These are phyloP conservation scores for Acrocephalus arundinaceus DNA, from an alignment of 2,113 vertebrate species.

Conservation along the genomic window DNA sequence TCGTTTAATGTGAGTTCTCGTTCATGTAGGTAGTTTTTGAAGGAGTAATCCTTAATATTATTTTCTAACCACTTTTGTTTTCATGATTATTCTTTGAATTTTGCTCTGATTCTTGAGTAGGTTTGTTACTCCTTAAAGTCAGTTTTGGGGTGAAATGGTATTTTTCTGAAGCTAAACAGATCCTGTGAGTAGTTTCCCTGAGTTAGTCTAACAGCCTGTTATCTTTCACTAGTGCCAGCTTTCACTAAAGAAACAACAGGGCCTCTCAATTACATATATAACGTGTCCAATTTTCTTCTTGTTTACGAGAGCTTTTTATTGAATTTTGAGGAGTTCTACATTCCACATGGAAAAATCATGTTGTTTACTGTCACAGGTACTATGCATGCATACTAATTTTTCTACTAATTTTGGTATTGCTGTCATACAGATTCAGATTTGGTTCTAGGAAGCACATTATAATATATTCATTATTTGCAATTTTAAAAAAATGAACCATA, in stretches of 20 bases:
- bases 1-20: not conserved
- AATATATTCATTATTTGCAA: not conserved
- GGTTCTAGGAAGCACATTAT: not conserved
- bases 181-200: not conserved
- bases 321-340: not conserved
- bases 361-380: not conserved
- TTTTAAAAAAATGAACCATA: not conserved
- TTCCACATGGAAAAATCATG: not conserved
- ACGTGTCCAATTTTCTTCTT: not conserved
- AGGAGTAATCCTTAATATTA: not conserved
- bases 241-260: constrained; percentile 2
- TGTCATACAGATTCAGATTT: not conserved
- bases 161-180: not conserved
- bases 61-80: not conserved
- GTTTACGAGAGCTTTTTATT: not conserved
- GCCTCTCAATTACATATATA: not conserved
- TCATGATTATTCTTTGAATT: not conserved
- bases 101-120: not conserved
- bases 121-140: not conserved
- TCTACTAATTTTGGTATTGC: not conserved
- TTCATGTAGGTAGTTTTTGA: not conserved
- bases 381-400: not conserved
- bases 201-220: not conserved
- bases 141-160: not conserved
- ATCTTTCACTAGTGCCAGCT: not conserved